Base-by-base conservation (phyloP, 2,888 invertebrate species). In the Sussaba pulchella region DNA sequence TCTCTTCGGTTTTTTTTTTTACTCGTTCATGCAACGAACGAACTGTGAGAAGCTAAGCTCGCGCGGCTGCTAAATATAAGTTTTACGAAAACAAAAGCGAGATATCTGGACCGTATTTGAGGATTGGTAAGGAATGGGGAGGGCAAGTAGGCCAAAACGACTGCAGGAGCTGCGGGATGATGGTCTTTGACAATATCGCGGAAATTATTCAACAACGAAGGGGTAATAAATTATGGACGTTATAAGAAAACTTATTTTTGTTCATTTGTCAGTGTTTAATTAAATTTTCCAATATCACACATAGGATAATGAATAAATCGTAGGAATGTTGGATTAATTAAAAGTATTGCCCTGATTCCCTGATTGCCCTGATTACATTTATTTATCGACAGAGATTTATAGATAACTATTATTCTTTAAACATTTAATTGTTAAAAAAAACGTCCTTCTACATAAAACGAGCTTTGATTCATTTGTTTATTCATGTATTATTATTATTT, bases 101-200 rank as follows among this genome's bases (percentile, higher is more conserved):
- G 47, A 26, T 41, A 66, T 31, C 45, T 67, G 52, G 36, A 61
- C 52, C 6, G 12, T 2, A 17, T 31, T 10, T 26, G n/a, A 39
- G 77, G 80, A 76, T 26, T 70, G 73, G n/a, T n/a, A n/a, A 72
- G 70, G 77, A 19, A 54, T 77, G 80, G 80, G 82, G 77, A 8
- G 19, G 31, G 26, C 47, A 81, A 71, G 64, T 81, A 67, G 80
- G 54, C 50, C 67, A 71, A 21, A n/a, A 41, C 31, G 64, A n/a
- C n/a, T n/a, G n/a, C 64, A 52, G 12, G 12, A 64, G 24, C 59
- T 71, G 82, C 74, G 81, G 74, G 59, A 70, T 61, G 67, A 10
- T 17, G 14, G 14, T 31, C 36, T 10, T 10, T 5, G 17, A 5
- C 6, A 14, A 54, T 26, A n/a, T 54, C n/a, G 26, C 52, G 14